These are phyloP conservation scores for Drosophila gaucha DNA, from an alignment of 2,888 invertebrate species.

Conservation along the genomic window DNA sequence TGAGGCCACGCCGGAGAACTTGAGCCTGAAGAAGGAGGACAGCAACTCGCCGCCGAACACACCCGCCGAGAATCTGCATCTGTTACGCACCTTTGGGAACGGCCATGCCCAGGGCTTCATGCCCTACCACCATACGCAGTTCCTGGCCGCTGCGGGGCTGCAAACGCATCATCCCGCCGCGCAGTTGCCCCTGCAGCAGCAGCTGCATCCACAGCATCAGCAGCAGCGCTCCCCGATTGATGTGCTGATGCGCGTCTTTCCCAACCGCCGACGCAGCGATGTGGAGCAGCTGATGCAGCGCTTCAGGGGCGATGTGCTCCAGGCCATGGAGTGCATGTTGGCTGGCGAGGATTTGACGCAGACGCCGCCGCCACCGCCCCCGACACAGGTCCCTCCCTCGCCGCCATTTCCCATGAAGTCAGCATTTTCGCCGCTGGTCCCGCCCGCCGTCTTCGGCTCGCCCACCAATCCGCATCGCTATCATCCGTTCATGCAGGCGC, in stretches of 20 bases:
- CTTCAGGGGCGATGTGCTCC: slow-evolving; percentile 94
- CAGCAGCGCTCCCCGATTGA: slow-evolving; percentile 92
- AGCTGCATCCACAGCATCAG: slow-evolving; percentile 51
- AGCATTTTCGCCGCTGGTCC: slow-evolving; percentile 91
- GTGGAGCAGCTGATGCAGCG: slow-evolving; percentile 93
- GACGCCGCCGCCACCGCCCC: slow-evolving; percentile 84
- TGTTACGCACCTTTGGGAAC: slow-evolving; percentile 82
- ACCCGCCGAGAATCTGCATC: slow-evolving; percentile 82
- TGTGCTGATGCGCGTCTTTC: slow-evolving; percentile 95
- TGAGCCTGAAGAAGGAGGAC: slow-evolving; percentile 90
- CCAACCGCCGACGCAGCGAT: slow-evolving; percentile 93
- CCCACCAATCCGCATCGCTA: slow-evolving; percentile 84
- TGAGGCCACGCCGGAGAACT: slow-evolving; percentile 90
- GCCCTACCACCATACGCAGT: slow-evolving; percentile 85
- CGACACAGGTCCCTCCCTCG: slow-evolving; percentile 80
- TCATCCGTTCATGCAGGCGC: slow-evolving; percentile 86
- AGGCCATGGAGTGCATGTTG: slow-evolving; percentile 96
- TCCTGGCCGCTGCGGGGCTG: slow-evolving; percentile 77
- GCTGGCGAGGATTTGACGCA: slow-evolving; percentile 86
- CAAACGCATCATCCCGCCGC: slow-evolving; percentile 75
- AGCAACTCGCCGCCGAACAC: slow-evolving; percentile 85
- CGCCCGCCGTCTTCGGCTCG: slow-evolving; percentile 84
- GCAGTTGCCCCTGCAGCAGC: slow-evolving; percentile 59
- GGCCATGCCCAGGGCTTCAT: slow-evolving; percentile 85
- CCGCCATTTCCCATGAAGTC: slow-evolving; percentile 86